These are phyloP conservation scores for Camponotus vicinus DNA, from an alignment of 1,140 invertebrate genomes.

Conservation along the genomic window DNA sequence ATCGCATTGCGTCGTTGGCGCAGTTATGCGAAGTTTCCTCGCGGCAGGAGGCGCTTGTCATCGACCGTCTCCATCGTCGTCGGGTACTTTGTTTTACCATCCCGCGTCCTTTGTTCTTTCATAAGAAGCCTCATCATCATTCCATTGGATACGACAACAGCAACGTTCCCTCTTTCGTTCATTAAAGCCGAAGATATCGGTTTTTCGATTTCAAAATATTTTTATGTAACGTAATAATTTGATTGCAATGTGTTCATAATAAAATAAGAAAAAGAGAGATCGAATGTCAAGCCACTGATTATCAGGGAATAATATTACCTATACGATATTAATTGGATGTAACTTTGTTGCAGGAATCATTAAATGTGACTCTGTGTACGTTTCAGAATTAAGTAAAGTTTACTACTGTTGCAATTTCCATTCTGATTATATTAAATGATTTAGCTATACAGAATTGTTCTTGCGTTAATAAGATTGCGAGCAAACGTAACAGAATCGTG, in stretches of 20 bases:
- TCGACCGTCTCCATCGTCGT: slow-evolving; percentile 41
- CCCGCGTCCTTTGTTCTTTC: slow-evolving; percentile 30
- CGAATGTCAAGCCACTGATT: background rate
- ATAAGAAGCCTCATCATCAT: slow-evolving; percentile 41
- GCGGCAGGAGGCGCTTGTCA: slow-evolving; percentile 56
- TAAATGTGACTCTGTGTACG: background rate
- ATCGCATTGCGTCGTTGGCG: slow-evolving; percentile 67
- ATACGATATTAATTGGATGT: background rate
- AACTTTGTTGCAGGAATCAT: background rate
- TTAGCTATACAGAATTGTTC: slow-evolving; percentile 44
- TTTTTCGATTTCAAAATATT: background rate
- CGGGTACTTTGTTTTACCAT: slow-evolving; percentile 30
- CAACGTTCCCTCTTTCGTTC: slow-evolving; percentile 3
- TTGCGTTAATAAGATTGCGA: slow-evolving; percentile 48
- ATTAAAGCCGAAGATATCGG: background rate
- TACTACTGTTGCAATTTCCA: slow-evolving; percentile 24
- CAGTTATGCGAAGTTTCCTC: slow-evolving; percentile 62
- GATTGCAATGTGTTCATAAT: too few species aligned
- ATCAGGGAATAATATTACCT: background rate
- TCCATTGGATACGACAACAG: slow-evolving; percentile 11
- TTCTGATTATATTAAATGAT: slow-evolving; percentile 14
- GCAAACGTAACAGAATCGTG: slow-evolving; percentile 15
- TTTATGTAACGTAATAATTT: too few species aligned
- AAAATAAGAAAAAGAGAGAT: background rate
- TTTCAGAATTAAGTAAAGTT: slow-evolving; percentile 22